phyloP scores from a whole-genome alignment of 1,140 invertebrate genomes.

The Belonocnema kinseyi region DNA sequence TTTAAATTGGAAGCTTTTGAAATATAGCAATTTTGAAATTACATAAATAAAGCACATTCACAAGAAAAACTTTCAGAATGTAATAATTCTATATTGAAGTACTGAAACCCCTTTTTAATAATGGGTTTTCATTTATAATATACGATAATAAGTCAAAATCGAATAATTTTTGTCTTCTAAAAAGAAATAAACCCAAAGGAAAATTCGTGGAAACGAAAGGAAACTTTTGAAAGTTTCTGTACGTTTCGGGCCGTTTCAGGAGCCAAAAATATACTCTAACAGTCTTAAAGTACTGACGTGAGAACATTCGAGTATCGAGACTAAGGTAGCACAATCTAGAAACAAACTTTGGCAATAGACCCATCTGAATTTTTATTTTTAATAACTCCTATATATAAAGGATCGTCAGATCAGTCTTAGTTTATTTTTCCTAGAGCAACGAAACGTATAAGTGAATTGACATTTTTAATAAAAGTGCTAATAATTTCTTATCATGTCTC shows the following conservation, averaged over 20 bases:
- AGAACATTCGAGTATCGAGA: slow-evolving; percentile 26
- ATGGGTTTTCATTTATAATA: too few relatives aligned
- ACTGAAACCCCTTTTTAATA: too few relatives aligned
- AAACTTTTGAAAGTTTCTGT: slow-evolving; percentile 53
- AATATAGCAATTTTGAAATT: too few relatives aligned
- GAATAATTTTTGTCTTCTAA: slow-evolving; percentile 24
- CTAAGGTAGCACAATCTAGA: slow-evolving; percentile 58
- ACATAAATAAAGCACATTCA: too few relatives aligned
- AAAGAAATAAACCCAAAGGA: slow-evolving; percentile 24
- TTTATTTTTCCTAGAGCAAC: neutral
- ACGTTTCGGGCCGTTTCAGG: slow-evolving; percentile 52
- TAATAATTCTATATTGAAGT: too few relatives aligned
- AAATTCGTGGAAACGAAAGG: neutral
- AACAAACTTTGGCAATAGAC: slow-evolving; percentile 59
- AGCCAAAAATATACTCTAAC: slow-evolving; percentile 64
- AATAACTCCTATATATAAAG: slow-evolving; percentile 51
- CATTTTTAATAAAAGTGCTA: neutral
- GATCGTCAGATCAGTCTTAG: slow-evolving; percentile 29
- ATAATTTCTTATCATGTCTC: too few relatives aligned
- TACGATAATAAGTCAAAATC: too few relatives aligned
- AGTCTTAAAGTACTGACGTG: neutral
- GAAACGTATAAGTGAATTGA: neutral
- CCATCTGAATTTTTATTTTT: slow-evolving; percentile 63
- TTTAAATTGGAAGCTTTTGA: too few relatives aligned
- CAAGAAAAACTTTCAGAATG: too few relatives aligned